These are phyloP conservation scores for Abrostola tripartita DNA, from an alignment of 2,888 invertebrate genomes.

Conservation along the genomic window DNA sequence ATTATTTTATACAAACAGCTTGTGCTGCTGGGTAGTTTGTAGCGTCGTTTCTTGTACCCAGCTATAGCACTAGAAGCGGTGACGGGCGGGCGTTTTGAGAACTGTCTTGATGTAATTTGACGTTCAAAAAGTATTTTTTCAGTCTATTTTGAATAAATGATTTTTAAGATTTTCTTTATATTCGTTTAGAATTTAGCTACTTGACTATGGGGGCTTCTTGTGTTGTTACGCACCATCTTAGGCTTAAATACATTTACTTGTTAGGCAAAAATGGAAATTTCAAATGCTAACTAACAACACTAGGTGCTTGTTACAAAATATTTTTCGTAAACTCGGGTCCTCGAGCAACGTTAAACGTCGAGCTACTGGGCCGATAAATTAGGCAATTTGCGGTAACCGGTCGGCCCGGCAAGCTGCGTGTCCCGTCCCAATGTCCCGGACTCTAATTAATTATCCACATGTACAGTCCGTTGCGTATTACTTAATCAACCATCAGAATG, in stretches of 20 bases:
- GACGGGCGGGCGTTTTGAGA: no score
- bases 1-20: constrained; percentile 14
- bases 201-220: no score
- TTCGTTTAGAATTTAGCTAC: no score
- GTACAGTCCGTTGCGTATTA: constrained; percentile 61
- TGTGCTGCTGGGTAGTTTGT: no score
- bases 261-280: constrained; percentile 16
- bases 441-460: constrained; percentile 77
- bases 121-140: no score
- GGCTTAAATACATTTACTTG: no score
- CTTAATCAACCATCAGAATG: constrained; percentile 73
- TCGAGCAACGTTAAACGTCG: constrained; percentile 46
- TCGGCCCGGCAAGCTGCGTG: constrained; percentile 47
- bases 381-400: constrained; percentile 72
- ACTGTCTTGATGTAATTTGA: no score
- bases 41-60: no score
- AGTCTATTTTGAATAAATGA: no score
- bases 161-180: no score
- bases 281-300: constrained; percentile 17
- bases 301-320: constrained; percentile 11
- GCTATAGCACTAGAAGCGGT: no score
- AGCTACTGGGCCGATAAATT: constrained; percentile 73
- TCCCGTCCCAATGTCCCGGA: constrained; percentile 58
- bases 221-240: no score
- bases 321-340: constrained; percentile 45